Percentiles rank a stretch among this genome's conserved stretches.
Evolutionary conservation across 2,797 vertebrate species (phyloP).

Genomic region (Malurus leucopterus): DNA sequence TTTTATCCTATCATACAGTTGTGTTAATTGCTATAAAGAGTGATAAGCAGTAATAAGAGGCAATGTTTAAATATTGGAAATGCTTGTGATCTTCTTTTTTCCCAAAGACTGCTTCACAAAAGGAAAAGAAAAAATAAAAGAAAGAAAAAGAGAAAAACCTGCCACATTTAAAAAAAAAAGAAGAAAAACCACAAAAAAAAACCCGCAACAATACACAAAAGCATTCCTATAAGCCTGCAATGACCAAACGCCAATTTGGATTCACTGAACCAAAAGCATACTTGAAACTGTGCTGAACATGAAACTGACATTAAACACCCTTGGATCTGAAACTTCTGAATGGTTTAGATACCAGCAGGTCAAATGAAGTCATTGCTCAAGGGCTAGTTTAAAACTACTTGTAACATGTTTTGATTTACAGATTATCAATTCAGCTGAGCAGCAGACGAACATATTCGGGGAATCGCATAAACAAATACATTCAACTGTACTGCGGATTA

Average conservation of each 20-base stretch:
- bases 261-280: not conserved
- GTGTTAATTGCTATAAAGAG: not conserved
- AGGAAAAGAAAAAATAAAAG: rapidly evolving
- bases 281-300: not conserved
- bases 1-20: not conserved
- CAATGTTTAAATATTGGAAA: not conserved
- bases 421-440: constrained; percentile 73
- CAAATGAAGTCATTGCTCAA: constrained; percentile 62
- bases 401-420: constrained; percentile 73
- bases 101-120: not conserved
- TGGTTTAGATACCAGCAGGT: constrained; percentile 53
- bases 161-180: not conserved
- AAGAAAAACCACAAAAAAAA: too few relatives aligned
- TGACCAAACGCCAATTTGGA: not conserved
- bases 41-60: not conserved
- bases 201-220: not conserved
- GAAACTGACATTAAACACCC: constrained; percentile 51
- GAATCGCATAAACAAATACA: constrained; percentile 74
- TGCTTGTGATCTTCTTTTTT: not conserved
- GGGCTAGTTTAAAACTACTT: constrained; percentile 66
- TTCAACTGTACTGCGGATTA: constrained; percentile 71
- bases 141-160: not conserved
- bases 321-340: constrained; percentile 62
- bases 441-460: constrained; percentile 63
- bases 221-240: not conserved